These are phyloP conservation scores for Lacanobia wlatinum DNA, from an alignment of 2,888 invertebrate genomes.

Conservation along the genomic window DNA sequence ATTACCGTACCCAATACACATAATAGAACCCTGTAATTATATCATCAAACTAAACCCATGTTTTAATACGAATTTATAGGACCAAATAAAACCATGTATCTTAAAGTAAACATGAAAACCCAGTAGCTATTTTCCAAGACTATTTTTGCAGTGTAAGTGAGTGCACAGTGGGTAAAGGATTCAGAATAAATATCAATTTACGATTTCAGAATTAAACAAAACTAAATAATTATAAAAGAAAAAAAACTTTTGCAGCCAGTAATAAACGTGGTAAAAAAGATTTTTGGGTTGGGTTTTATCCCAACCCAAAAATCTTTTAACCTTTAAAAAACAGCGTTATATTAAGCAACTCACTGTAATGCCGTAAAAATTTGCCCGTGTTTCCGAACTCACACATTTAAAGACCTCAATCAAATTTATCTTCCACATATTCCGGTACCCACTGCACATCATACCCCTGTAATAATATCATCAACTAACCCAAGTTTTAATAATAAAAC, in stretches of 20 bases:
- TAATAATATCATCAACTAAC: slow-evolving; percentile 54
- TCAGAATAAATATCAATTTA: slow-evolving; percentile 83
- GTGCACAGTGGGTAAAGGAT: slow-evolving; percentile 59
- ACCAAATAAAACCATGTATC: slow-evolving; percentile 45
- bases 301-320: not conserved
- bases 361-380: slow-evolving; percentile 28
- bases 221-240: too few species aligned
- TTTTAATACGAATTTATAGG: slow-evolving; percentile 63
- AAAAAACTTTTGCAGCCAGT: too few species aligned
- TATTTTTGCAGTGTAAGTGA: slow-evolving; percentile 56
- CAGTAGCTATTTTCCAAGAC: slow-evolving; percentile 46
- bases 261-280: too few species aligned
- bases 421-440: slow-evolving; percentile 31
- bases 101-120: slow-evolving; percentile 33
- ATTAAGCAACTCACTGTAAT: slow-evolving; percentile 6
- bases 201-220: slow-evolving; percentile 73
- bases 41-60: slow-evolving; percentile 54
- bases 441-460: slow-evolving; percentile 36
- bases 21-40: slow-evolving; percentile 39
- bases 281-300: too few species aligned
- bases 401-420: slow-evolving; percentile 54
- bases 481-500: slow-evolving; percentile 65
- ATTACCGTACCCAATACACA: slow-evolving; percentile 36
- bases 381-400: slow-evolving; percentile 37
- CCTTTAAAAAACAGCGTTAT: not conserved